Base-by-base conservation (phyloP, 2,113 vertebrate genomes). In the Pseudopodoces humilis region DNA sequence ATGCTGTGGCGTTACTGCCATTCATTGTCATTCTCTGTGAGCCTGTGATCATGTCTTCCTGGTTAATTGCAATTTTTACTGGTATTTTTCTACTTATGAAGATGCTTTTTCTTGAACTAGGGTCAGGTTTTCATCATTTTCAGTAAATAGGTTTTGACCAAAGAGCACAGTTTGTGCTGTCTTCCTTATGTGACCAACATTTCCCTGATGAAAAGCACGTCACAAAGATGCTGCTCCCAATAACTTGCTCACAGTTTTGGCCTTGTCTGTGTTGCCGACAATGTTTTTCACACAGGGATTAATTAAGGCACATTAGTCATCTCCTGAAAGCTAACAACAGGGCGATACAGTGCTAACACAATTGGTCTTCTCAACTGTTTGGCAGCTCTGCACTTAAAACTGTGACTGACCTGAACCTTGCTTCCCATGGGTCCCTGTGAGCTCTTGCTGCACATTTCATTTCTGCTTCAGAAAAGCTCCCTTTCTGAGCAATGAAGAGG, bases 301-400 rank as follows among this genome's bases (percentile, higher is more conserved):
- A 95, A 94, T 94, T 96, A 94, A 94, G 56, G 52, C 44, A 84
- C 80, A 84, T 94, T 89, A 90, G 52, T 92, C 47, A 91, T 83
- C 86, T 94, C 52, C 90, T 56, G 74, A 82, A 94, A 81, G 60
- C 64, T 60, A 88, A 83, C 82, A 88, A 88, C 76, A 70, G 71
- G 47, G 52, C 27, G 35, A 88, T 80, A 58, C 43, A 35, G 33
- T 28, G 43, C 43, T 78, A 90, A 75, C 60, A 88, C 72, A 86
- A 83, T 65, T 94, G 47, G 68, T 83, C 76, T 83, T 74, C 86
- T 69, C 83, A 83, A 78, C 15, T 46, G 17, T 44, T 53, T 78
- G 49, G 87, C 70, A 91, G 65, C 20, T 33, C n/a, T 85, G 41
- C 27, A 43, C 46, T 84, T 90, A 72, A 81, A 91, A 70, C 10